These are phyloP conservation scores for Nyctibius bracteatus DNA, from an alignment of 2,113 vertebrate genomes.

Conservation along the genomic window DNA sequence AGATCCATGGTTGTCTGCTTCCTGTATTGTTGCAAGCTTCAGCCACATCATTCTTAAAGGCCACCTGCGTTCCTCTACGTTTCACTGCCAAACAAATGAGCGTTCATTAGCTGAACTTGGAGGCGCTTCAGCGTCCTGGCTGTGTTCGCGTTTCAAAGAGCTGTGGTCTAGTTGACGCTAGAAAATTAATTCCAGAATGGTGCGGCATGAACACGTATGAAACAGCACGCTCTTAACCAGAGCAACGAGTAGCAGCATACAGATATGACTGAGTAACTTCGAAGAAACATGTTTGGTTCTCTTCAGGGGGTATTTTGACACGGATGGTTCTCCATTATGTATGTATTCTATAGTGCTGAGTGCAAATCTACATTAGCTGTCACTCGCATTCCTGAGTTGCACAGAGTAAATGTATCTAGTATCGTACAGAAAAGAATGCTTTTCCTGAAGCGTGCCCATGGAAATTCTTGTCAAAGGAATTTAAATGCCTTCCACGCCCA, in stretches of 20 bases:
- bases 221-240: not conserved
- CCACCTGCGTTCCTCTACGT: not conserved
- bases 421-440: not conserved
- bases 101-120: not conserved
- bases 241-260: not conserved
- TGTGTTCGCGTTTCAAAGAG: not conserved
- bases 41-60: not conserved
- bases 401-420: not conserved
- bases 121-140: not conserved
- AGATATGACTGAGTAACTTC: accelerated
- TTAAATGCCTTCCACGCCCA: not conserved
- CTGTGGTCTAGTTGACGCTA: not conserved
- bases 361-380: not conserved
- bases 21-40: not conserved
- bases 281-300: not conserved
- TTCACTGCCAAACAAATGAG: no score
- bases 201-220: not conserved
- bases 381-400: not conserved
- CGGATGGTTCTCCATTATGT: accelerated
- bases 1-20: not conserved
- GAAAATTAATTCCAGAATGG: not conserved
- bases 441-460: not conserved
- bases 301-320: not conserved
- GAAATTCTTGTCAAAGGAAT: not conserved
- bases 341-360: accelerated